Evolutionary conservation across 2,888 invertebrate genomes (phyloP), one percentile per base, ranked within the genome.

Genomic region (Andrena marginata): DNA sequence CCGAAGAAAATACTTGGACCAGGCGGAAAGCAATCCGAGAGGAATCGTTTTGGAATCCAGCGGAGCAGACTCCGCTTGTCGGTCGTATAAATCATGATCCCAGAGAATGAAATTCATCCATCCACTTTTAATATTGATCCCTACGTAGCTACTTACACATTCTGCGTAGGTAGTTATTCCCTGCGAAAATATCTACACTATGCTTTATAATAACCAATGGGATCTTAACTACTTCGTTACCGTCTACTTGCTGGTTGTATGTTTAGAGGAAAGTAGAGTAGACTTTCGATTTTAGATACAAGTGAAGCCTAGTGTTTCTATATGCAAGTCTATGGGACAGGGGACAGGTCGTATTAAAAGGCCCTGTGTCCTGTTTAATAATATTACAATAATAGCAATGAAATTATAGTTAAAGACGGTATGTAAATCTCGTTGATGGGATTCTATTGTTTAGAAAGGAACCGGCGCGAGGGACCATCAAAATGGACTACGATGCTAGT

Each of bases 1-100:
- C 51, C 48, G 80, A 67, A 84, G 73, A 81, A 84, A 85, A 87
- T 82, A 82, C 77, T 72, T 60, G 60, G 29, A 29, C 42, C 42
- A 63, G 67, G 64, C 71, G 69, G 71, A 78, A 86, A 77, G 81
- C 64, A 81, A 78, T 85, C 77, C 85, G 35, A 16, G 33, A 73
- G 74, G 75, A 70, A 82, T 80, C 80, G 79, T 82, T 75, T 78
- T 60, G 75, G 62, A 82, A 71, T 51, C 59, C 26, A 68, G 60
- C 31, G 65, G 64, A 70, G 33, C 20, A 42, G 29, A 26, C 54
- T 64, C 56, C 56, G 75, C 80, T 76, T 77, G 76, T 80, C 77
- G 63, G 35, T n/a, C 78, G 74, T 68, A 78, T 77, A 78, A 74
- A 80, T 69, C 77, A 73, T 74, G 77, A 76, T 70, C 42, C 67